A percentile compares a stretch with the other conserved stretches of the same genome.
phyloP scores from a whole-genome alignment of 2,797 vertebrate genomes.

The Siniperca obscura region DNA sequence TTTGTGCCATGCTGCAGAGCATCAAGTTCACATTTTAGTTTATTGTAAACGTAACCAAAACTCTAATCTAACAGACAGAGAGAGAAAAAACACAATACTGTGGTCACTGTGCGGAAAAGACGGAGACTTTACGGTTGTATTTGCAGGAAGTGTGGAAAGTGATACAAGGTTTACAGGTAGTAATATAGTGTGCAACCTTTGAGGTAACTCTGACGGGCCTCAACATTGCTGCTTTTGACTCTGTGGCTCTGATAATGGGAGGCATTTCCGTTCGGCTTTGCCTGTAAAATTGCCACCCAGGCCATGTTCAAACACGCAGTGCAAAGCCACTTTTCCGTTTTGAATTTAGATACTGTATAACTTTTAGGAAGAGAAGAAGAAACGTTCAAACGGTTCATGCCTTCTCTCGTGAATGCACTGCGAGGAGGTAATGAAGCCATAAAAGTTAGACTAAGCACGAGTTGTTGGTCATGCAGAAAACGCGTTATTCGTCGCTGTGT shows the following conservation, averaged over 20 bases:
- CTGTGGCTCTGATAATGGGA: not conserved
- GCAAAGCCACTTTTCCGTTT: not conserved
- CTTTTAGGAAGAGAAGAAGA: not conserved
- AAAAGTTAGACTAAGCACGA: not conserved
- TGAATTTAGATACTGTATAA: not conserved
- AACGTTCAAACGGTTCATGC: not conserved
- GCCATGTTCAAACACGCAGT: slow-evolving; percentile 14
- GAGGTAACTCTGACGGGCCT: not conserved
- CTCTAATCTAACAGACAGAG: slow-evolving; percentile 26
- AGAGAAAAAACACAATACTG: slow-evolving; percentile 40
- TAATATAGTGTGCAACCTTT: not conserved
- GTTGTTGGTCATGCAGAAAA: slow-evolving; percentile 16
- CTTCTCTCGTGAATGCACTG: not conserved
- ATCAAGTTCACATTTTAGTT: slow-evolving; percentile 66
- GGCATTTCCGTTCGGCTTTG: not conserved
- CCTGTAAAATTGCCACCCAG: not conserved
- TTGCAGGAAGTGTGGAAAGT: not conserved
- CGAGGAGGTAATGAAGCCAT: not conserved
- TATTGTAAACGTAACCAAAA: slow-evolving; percentile 57
- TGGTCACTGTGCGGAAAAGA: slow-evolving; percentile 29
- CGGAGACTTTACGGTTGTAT: not conserved
- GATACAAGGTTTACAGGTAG: not conserved
- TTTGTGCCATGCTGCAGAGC: slow-evolving; percentile 45
- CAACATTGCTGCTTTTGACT: not conserved
- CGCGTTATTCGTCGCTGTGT: not conserved